Base-by-base conservation (phyloP, 2,113 vertebrate species). In the Sander vitreus region DNA sequence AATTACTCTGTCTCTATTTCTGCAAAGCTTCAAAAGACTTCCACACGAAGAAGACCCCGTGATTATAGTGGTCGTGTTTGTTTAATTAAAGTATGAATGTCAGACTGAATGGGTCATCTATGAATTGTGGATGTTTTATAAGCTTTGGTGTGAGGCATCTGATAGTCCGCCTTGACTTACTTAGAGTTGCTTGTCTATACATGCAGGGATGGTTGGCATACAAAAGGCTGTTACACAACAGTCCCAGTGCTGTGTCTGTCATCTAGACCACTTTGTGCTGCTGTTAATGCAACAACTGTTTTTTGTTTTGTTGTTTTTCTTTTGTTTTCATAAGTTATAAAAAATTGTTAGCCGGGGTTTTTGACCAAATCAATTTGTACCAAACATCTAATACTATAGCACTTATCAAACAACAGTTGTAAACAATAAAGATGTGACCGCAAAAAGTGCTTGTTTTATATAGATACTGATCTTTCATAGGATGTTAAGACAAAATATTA, bases 1-100 rank as follows among this genome's bases (percentile, higher is more conserved):
- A 94, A 94, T 94, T 92, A 94, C 75, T 79, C 80, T n/a, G 88
- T 91, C 86, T 93, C 62, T 76, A 71, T 88, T 73, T 81, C 60
- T 70, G 73, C 64, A 68, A 55, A 51, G 50, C 91, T 91, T 94
- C 89, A 93, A 91, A 94, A 80, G 86, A 85, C 54, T n/a, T 45
- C 14, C 21, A 63, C 53, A 25, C 39, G 21, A 83, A 77, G 50
- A 88, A 78, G 69, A 91, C 76, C 33, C 53, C 60, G 77, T 47
- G 76, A 94, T 94, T 90, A 93, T 79, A 90, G 87, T 86, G 43
- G 30, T 88, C 0, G 15, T 67, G 87, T 89, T 83, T 90, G 48
- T 85, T 81, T 78, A 84, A 91, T 90, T 87, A 81, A 90, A 85
- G 87, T 60, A 67, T 70, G 74, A 83, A 75, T 83, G 78, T 76